Base-by-base conservation (phyloP, 2,113 vertebrate genomes). In the Phoxinus phoxinus region DNA sequence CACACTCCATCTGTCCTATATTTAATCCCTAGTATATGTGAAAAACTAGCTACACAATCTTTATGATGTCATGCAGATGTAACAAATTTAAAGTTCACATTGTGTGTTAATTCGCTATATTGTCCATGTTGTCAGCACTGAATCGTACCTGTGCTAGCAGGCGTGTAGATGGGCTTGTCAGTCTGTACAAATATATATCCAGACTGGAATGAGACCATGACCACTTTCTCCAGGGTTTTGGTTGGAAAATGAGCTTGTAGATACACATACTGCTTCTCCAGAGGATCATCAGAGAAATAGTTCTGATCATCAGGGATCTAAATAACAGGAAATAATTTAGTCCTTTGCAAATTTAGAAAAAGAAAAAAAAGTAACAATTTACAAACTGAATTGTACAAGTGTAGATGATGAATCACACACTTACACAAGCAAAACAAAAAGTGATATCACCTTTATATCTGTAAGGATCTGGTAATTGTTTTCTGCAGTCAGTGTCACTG, bases 391-490 rank as follows among this genome's bases (percentile, higher is more conserved):
- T 71, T 37, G 72, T 46, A 6, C n/a, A 46, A 6, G 2, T 27
- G 44, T 27, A 27, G 3, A 75, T 51, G 73, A 27, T 7, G 11
- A 6, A 74, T 17, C 10, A 19, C 41, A 48, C 19, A 21, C 17
- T 9, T 7, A 46, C 12, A 71, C 19, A 41, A 71, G 19, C 9
- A 37, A 41, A 71, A 23, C 2, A 32, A 4, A 69, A 32, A 63
- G 59, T 37, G 3, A 1, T 1, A 21, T 37, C 67, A 91, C 90
- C 88, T 73, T 77, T 44, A 91, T 89, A 4, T 71, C 63, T 27
- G 78, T 88, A 0, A 94, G 75, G 2, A 1, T 23, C 77, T 94
- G 94, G 84, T 86, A 94, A 0, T 83, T 0, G 0, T 91, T 89
- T 0, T 0, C 58, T 10, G 0, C 0, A 1, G 0, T 93, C 4